Percentiles rank a stretch among this genome's conserved stretches.
Conservation (phyloP, 1,140 invertebrate species). For the Vanessa tameamea region DNA sequence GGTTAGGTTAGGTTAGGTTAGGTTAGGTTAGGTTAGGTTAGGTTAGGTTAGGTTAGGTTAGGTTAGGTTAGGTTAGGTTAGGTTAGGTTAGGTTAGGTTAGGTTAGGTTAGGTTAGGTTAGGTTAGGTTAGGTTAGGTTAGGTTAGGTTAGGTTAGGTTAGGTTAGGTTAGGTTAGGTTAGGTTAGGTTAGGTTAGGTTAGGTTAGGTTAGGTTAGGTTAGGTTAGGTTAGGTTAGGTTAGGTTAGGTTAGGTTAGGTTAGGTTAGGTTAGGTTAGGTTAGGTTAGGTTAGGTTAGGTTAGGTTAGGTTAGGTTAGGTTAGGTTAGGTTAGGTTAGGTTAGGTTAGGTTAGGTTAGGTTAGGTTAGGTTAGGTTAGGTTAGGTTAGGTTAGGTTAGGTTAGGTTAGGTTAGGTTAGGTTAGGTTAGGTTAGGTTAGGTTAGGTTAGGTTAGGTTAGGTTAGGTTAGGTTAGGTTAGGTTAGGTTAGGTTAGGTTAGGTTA, state of each 20-base stretch:
- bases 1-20: conserved; percentile 15
- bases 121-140: conserved; percentile 24
- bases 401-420: too few relatives aligned
- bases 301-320: not conserved
- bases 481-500: too few relatives aligned
- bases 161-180: conserved; percentile 23
- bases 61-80: conserved; percentile 24
- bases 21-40: conserved; percentile 18
- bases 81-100: conserved; percentile 23
- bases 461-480: too few relatives aligned
- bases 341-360: conserved; percentile 24
- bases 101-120: conserved; percentile 24
- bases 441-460: too few relatives aligned
- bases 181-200: conserved; percentile 24
- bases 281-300: conserved; percentile 1
- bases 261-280: conserved; percentile 17
- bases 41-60: conserved; percentile 20
- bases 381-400: too few relatives aligned
- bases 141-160: conserved; percentile 22
- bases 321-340: conserved; percentile 23
- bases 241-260: conserved; percentile 22
- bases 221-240: conserved; percentile 23
- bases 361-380: conserved; percentile 1
- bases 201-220: conserved; percentile 21
- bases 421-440: too few relatives aligned